Evolutionary conservation across 1,140 invertebrate species (phyloP).

Genomic region (Araneus ventricosus): DNA sequence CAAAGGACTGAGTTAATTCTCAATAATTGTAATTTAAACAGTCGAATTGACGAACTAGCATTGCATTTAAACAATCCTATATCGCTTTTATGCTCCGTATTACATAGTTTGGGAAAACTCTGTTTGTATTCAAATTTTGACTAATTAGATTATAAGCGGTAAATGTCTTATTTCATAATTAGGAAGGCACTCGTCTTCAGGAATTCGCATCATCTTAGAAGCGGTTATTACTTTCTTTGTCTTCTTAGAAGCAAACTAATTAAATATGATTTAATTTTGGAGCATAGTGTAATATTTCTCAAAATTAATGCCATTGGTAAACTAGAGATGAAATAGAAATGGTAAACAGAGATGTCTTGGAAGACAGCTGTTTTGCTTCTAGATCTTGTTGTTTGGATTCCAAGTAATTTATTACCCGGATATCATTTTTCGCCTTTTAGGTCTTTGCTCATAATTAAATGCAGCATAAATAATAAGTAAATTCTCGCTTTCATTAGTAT

Average conservation of each 20-base stretch:
- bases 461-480: no score
- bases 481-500: no score
- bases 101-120: background rate
- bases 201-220: background rate
- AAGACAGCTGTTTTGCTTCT: no score
- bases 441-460: no score
- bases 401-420: no score
- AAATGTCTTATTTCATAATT: background rate
- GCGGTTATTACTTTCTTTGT: background rate
- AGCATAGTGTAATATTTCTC: background rate
- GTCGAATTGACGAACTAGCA: background rate
- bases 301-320: background rate
- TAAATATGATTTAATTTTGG: conserved; percentile 5
- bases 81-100: background rate
- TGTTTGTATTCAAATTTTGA: background rate
- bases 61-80: background rate
- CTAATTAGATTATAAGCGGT: background rate
- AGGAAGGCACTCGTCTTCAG: background rate
- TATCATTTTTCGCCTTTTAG: no score
- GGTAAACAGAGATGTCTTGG: no score
- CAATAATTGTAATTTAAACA: background rate
- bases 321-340: background rate
- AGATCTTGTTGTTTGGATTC: no score
- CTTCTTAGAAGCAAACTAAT: background rate
- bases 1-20: background rate